These are phyloP conservation scores for Anser cygnoides DNA, from an alignment of 2,113 vertebrate species.

Conservation along the genomic window DNA sequence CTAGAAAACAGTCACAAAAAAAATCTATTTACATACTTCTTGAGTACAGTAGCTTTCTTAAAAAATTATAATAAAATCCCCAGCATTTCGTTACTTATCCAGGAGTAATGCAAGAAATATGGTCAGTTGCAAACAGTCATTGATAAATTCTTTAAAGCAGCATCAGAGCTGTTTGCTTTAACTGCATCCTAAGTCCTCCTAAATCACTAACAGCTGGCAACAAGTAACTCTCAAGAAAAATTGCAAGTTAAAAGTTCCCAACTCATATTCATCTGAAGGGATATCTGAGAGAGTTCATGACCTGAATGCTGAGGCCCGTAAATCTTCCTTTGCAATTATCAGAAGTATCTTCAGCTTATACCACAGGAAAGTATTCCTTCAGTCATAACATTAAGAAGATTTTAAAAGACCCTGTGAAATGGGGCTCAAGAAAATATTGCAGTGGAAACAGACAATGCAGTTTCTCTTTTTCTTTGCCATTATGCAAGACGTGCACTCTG, in stretches of 20 bases:
- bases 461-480: slow-evolving; percentile 19
- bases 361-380: slow-evolving; percentile 34
- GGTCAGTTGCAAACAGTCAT: background rate
- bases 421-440: slow-evolving; percentile 36
- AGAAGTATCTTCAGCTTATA: slow-evolving; percentile 34
- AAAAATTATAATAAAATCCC: background rate
- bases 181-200: background rate
- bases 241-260: background rate
- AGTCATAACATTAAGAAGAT: background rate
- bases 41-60: background rate
- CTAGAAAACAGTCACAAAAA: background rate
- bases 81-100: background rate
- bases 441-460: background rate
- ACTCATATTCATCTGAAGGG: background rate
- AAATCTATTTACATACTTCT: background rate
- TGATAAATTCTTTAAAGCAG: background rate
- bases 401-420: slow-evolving; percentile 21
- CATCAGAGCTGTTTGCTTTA: background rate
- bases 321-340: background rate
- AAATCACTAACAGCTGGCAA: background rate
- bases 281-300: background rate
- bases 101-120: background rate
- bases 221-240: background rate
- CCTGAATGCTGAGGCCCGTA: background rate
- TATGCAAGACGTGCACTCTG: background rate